These are phyloP conservation scores for Chelonia mydas DNA, from an alignment of 2,797 vertebrate genomes.

Conservation along the genomic window DNA sequence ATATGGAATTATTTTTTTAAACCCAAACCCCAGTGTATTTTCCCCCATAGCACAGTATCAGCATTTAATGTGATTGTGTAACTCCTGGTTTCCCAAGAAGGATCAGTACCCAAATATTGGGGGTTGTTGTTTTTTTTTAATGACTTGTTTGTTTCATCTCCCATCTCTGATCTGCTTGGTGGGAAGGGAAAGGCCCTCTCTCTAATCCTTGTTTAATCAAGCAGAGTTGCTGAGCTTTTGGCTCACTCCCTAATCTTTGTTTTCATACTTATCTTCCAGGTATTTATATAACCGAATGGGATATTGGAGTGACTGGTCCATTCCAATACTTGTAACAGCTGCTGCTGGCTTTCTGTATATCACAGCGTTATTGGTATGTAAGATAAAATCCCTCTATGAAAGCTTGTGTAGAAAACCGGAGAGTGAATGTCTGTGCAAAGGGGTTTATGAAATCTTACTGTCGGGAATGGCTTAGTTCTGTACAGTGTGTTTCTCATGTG, in stretches of 20 bases:
- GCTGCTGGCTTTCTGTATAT: slow-evolving; percentile 91
- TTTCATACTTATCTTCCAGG: slow-evolving; percentile 79
- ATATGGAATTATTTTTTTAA: neutral
- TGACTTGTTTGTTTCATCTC: neutral
- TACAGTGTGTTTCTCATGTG: rapidly evolving
- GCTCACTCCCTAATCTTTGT: neutral
- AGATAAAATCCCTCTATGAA: neutral
- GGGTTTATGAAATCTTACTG: neutral
- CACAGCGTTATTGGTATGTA: slow-evolving; percentile 88
- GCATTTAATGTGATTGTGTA: neutral
- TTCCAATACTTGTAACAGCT: slow-evolving; percentile 90
- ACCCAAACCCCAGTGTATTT: neutral
- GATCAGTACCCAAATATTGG: neutral
- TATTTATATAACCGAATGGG: slow-evolving; percentile 94
- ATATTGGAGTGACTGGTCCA: slow-evolving; percentile 94
- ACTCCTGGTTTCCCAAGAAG: neutral
- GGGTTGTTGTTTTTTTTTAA: neutral
- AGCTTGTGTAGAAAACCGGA: too few species aligned
- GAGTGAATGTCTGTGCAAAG: rapidly evolving
- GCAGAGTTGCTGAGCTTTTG: neutral
- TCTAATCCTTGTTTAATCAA: neutral
- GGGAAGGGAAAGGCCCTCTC: rapidly evolving
- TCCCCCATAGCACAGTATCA: neutral
- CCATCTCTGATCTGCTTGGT: rapidly evolving
- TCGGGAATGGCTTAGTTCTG: neutral